Evolutionary conservation across 2,888 invertebrate genomes (phyloP).

Genomic region (Pegoplata infirma): DNA sequence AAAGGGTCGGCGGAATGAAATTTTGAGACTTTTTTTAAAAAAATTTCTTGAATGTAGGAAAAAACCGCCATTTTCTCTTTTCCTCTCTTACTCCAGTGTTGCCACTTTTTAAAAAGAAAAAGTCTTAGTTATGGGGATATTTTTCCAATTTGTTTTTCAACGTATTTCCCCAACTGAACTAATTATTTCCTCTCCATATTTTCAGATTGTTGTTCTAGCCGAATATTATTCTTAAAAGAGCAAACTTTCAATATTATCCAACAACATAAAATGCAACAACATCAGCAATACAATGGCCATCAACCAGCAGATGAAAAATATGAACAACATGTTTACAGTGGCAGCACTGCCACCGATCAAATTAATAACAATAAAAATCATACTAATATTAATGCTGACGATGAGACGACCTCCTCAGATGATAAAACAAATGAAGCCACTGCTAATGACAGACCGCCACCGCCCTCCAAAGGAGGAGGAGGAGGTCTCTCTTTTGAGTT

Average conservation of each 20-base stretch:
- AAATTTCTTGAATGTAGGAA: too few relatives aligned
- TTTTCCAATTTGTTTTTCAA: background rate
- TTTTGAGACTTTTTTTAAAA: too few relatives aligned
- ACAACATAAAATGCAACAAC: slow-evolving; percentile 60
- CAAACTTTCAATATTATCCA: slow-evolving; percentile 71
- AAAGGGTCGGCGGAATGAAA: too few relatives aligned
- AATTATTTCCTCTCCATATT: background rate
- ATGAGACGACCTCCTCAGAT: slow-evolving; percentile 16
- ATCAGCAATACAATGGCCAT: slow-evolving; percentile 63
- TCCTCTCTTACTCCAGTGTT: too few relatives aligned
- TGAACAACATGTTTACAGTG: slow-evolving; percentile 32
- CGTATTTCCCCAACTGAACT: too few relatives aligned
- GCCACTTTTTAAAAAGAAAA: too few relatives aligned
- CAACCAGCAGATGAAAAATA: slow-evolving; percentile 64
- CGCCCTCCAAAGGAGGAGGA: slow-evolving; percentile 13
- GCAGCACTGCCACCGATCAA: slow-evolving; percentile 2
- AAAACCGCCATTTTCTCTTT: too few relatives aligned
- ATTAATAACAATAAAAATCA: slow-evolving; percentile 47
- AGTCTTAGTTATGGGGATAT: too few relatives aligned
- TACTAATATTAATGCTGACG: slow-evolving; percentile 34
- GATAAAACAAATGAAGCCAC: slow-evolving; percentile 23
- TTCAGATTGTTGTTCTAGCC: slow-evolving; percentile 77
- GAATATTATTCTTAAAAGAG: slow-evolving; percentile 75
- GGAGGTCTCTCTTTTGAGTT: background rate
- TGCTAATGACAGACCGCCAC: slow-evolving; percentile 34